Conservation (phyloP, 1,140 invertebrate species). For the Homalodisca vitripennis region DNA sequence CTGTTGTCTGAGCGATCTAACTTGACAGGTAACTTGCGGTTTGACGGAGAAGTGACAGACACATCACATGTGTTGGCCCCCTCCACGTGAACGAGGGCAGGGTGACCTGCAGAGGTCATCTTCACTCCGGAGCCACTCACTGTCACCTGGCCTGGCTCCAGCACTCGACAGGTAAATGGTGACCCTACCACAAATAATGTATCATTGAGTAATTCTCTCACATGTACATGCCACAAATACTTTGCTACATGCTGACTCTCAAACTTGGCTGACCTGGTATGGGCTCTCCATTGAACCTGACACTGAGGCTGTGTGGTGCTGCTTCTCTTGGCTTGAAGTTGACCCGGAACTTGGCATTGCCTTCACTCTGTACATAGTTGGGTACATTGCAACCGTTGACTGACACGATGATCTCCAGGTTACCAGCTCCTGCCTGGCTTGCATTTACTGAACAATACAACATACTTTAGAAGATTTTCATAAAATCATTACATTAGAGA, state of each 20-base stretch:
- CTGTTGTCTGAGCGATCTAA: slow-evolving; percentile 58
- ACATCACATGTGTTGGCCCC: slow-evolving; percentile 54
- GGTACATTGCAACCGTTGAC: slow-evolving; percentile 97
- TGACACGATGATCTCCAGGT: slow-evolving; percentile 96
- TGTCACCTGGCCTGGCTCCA: slow-evolving; percentile 58
- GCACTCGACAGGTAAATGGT: slow-evolving; percentile 82
- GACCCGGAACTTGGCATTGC: slow-evolving; percentile 92
- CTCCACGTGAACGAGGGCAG: slow-evolving; percentile 61
- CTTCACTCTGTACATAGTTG: slow-evolving; percentile 97
- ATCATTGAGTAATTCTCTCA: too few relatives aligned
- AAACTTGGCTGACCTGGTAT: slow-evolving; percentile 67
- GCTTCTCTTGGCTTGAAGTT: slow-evolving; percentile 96
- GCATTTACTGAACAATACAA: slow-evolving; percentile 64
- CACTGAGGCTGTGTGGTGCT: slow-evolving; percentile 82
- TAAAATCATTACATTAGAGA: too few relatives aligned
- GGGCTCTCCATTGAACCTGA: slow-evolving; percentile 94
- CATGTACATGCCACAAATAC: not conserved
- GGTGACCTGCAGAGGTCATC: slow-evolving; percentile 58
- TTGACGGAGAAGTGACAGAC: slow-evolving; percentile 74
- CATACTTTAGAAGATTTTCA: slow-evolving; percentile 3
- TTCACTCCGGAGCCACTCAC: slow-evolving; percentile 60
- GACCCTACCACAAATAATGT: slow-evolving; percentile 62
- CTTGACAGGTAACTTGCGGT: slow-evolving; percentile 68
- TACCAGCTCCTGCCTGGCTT: slow-evolving; percentile 84
- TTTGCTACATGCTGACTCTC: not conserved